Base-by-base conservation (phyloP, 2,113 vertebrate genomes). In the Carollia perspicillata region DNA sequence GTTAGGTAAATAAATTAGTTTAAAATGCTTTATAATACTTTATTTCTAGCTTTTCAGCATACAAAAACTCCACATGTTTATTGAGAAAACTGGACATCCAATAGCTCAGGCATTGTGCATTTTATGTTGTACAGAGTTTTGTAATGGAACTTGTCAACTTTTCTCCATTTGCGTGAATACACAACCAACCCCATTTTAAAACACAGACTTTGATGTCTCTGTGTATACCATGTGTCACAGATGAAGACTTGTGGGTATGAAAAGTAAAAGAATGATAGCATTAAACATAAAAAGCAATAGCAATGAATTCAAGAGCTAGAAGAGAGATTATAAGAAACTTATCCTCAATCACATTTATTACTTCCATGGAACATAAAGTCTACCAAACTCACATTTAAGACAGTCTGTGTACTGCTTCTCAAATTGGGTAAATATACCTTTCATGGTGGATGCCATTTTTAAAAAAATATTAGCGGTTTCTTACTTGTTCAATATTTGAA, bases 151-250 rank as follows among this genome's bases (percentile, higher is more conserved):
- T 97, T 97, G 66, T 79, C 66, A 92, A 49, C 10, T 81, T 85
- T 68, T 11, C 37, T 88, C 53, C 80, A 81, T 80, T 94, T 35
- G 3, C 37, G 28, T 90, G 84, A 95, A 95, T 9, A 94, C 49
- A 84, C 55, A 89, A 89, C 35, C 90, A 85, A 84, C 3, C 33
- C 97, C 40, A 90, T 78, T 93, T 96, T 60, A 89, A 92, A 94
- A 68, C 22, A 88, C 35, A 89, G 53, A 71, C 9, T 89, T 79
- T 37, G 12, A 81, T 63, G 47, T 87, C 20, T 90, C 55, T 79
- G 6, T 53, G 16, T 42, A 3, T 1, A 87, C 40, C 18, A 4
- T 42, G 28, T 92, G 37, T 72, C 42, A 89, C 66, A 90, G 81
- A 94, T 81, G 26, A 83, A 86, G 26, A n/a, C 2, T 11, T 72